These are phyloP conservation scores for Megaceryle maxima DNA, from an alignment of 2,113 vertebrate species.

Conservation along the genomic window DNA sequence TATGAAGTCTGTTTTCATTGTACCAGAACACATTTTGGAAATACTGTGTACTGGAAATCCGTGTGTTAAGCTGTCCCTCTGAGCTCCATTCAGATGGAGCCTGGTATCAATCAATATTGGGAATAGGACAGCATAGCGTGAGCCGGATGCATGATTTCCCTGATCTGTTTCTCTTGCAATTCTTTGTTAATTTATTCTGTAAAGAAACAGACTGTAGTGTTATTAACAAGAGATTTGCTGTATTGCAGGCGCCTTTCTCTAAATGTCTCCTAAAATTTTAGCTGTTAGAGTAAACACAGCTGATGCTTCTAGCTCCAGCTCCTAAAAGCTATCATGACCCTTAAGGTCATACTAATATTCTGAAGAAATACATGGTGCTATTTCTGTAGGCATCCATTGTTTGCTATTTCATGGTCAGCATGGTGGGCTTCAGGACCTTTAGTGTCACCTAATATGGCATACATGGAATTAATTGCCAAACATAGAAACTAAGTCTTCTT, in stretches of 20 bases:
- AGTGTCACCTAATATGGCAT: not conserved
- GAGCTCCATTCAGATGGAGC: not conserved
- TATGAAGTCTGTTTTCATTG: not conserved
- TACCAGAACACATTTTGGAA: not conserved
- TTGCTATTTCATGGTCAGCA: not conserved
- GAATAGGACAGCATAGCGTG: not conserved
- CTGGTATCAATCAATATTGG: not conserved
- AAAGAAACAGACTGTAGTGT: not conserved
- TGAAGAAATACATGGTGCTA: not conserved
- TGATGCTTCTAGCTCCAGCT: not conserved
- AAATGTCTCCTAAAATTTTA: not conserved
- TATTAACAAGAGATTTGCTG: not conserved
- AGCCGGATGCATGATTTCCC: not conserved
- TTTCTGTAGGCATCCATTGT: not conserved
- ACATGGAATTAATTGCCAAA: not conserved
- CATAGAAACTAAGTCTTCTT: not conserved
- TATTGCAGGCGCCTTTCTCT: not conserved
- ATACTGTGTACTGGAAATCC: not conserved
- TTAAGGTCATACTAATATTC: not conserved
- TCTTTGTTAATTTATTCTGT: not conserved
- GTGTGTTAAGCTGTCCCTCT: not conserved
- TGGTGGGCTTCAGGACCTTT: not conserved
- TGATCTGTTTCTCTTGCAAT: not conserved
- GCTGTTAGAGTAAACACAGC: not conserved
- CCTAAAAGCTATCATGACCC: not conserved